Evolutionary conservation across 2,113 vertebrate genomes (phyloP).

Genomic region (Micronycteris hirsuta): DNA sequence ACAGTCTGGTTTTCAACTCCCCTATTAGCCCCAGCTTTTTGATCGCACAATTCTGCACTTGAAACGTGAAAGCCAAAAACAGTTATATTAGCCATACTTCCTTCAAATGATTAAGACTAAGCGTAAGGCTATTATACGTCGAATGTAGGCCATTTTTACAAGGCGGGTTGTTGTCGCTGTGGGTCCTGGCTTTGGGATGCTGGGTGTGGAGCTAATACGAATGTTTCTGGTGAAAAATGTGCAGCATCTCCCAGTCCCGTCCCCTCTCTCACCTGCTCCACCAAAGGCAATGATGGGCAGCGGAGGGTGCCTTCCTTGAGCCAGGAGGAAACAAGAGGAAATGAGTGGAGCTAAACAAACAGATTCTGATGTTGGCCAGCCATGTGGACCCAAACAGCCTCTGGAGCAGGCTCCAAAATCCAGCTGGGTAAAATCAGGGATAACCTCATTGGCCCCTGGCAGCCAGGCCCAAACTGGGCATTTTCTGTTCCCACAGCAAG

Average conservation of each 20-base stretch:
- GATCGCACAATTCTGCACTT: background rate
- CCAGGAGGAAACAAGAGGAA: conserved; percentile 28
- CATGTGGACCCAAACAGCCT: conserved; percentile 50
- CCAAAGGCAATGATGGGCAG: background rate
- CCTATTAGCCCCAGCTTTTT: background rate
- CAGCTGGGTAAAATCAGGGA: conserved; percentile 30
- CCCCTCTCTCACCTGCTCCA: background rate
- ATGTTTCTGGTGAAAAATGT: background rate
- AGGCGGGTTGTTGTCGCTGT: background rate
- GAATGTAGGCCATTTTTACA: background rate
- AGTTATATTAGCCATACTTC: background rate
- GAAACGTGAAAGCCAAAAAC: background rate
- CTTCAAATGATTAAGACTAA: background rate
- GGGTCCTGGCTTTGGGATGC: background rate
- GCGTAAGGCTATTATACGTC: background rate
- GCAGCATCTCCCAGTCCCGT: background rate
- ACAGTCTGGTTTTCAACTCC: background rate
- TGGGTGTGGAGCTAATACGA: background rate
- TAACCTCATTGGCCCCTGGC: conserved; percentile 1
- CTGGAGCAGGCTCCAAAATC: conserved; percentile 38
- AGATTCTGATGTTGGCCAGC: conserved; percentile 51
- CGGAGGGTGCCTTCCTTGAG: background rate
- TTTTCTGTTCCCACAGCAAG: conserved; percentile 36
- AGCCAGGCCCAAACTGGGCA: background rate
- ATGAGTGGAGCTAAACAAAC: conserved; percentile 36